Evolutionary conservation across 1,140 invertebrate genomes (phyloP).

Genomic region (Elymnias hypermnestra): DNA sequence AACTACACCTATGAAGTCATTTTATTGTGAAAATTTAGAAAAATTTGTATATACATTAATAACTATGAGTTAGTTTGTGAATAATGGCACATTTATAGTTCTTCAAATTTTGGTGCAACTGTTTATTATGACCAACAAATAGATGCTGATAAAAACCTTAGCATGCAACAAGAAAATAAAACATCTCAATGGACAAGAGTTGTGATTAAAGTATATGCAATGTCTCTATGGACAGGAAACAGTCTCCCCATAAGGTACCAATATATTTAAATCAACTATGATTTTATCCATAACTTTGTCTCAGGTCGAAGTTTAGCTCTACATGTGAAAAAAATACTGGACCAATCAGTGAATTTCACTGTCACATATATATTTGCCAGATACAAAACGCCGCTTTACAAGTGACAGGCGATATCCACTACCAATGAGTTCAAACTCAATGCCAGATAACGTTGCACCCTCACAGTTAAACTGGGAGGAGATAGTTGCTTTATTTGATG

Average conservation of each 20-base stretch:
- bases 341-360: slow-evolving; percentile 79
- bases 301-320: slow-evolving; percentile 43
- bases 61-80: slow-evolving; percentile 24
- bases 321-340: slow-evolving; percentile 48
- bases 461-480: slow-evolving; percentile 96
- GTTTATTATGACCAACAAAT: slow-evolving; percentile 31
- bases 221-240: slow-evolving; percentile 66
- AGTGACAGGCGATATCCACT: slow-evolving; percentile 94
- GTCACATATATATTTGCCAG: slow-evolving; percentile 94
- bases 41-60: slow-evolving; percentile 21
- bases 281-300: slow-evolving; percentile 42
- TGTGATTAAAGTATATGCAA: slow-evolving; percentile 37
- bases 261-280: slow-evolving; percentile 33
- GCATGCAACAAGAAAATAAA: slow-evolving; percentile 33
- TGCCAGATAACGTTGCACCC: slow-evolving; percentile 94
- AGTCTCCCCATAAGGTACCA: slow-evolving; percentile 72
- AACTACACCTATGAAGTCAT: neutral
- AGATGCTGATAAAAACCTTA: slow-evolving; percentile 34
- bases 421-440: slow-evolving; percentile 93
- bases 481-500: slow-evolving; percentile 88
- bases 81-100: slow-evolving; percentile 44
- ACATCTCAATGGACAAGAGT: slow-evolving; percentile 53
- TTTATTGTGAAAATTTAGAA: neutral
- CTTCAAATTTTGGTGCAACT: slow-evolving; percentile 29
- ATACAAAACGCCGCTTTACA: slow-evolving; percentile 95